Evolutionary conservation across 2,888 invertebrate genomes (phyloP), one percentile per base, ranked within the genome.

Genomic region (Autographa gamma): DNA sequence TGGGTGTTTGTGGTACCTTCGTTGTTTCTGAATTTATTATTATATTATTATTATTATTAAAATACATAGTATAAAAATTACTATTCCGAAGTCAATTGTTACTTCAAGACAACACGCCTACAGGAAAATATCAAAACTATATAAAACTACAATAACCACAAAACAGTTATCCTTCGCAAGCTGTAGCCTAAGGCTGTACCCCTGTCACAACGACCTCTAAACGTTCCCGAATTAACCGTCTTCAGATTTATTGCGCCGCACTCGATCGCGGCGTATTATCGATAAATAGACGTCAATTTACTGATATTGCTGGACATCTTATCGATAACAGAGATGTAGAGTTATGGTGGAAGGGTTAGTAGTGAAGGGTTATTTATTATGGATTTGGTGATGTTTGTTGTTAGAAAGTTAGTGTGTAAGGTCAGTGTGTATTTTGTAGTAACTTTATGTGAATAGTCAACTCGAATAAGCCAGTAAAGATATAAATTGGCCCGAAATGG

Each of bases 241-340:
- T 85, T 89, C 85, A 84, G 85, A 90, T 92, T 92, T 91, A 92
- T 90, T 90, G 85, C 89, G 71, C 86, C 81, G 77, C 71, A 71
- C 80, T 81, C 87, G 86, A 90, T 90, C 87, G 88, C 66, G 85
- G 81, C 87, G 85, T 84, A 89, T 91, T 92, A 90, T 89, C 88
- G 85, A 88, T 86, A 91, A 91, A 92, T 89, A 88, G 87, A 86
- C 87, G 83, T 84, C 90, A 88, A 93, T 93, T 90, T 92, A 88
- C 87, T 82, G 89, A 86, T 88, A 88, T 89, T 84, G 87, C 85
- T 82, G 83, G 81, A 79, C 74, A 78, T 82, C 74, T 82, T 74
- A 83, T 79, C 75, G 80, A 79, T 73, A 77, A 79, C 82, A 72
- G 69, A 74, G 80, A 77, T 79, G 77, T 83, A 82, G 59, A 79